A percentile compares a stretch with the other conserved stretches of the same genome.
Evolutionary conservation across 35 echinoderm and acorn worm species (phyloP).

Genomic region (Ptychodera flava): DNA sequence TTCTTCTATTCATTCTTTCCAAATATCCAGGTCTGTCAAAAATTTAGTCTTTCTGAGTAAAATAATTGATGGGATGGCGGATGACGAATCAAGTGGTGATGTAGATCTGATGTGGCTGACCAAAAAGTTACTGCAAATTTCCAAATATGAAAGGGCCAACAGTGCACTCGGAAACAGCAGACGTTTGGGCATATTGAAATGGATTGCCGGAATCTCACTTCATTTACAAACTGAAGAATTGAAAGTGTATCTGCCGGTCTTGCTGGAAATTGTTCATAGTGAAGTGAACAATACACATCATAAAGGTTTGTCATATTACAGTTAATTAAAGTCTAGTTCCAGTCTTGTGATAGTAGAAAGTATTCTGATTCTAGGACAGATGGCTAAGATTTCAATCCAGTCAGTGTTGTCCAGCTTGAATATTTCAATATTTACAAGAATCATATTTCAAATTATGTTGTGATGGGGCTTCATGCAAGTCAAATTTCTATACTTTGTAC

Average conservation of each 20-base stretch:
- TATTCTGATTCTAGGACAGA: too few species aligned
- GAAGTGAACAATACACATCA: slow-evolving; percentile 41
- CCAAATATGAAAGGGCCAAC: slow-evolving; percentile 52
- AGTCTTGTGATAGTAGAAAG: too few species aligned
- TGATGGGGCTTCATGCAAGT: too few species aligned
- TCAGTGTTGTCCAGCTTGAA: too few species aligned
- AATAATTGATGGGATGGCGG: slow-evolving; percentile 37
- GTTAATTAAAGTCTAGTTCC: too few species aligned
- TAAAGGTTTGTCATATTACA: not conserved
- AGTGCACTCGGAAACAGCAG: slow-evolving; percentile 34
- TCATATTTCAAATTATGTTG: too few species aligned
- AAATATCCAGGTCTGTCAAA: slow-evolving; percentile 76
- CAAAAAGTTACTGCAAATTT: slow-evolving; percentile 64
- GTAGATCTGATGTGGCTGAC: slow-evolving; percentile 55
- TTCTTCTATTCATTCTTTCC: not conserved
- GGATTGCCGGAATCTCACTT: slow-evolving; percentile 68
- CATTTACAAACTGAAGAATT: slow-evolving; percentile 49
- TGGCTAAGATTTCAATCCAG: too few species aligned
- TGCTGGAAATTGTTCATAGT: slow-evolving; percentile 48
- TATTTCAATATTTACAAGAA: too few species aligned
- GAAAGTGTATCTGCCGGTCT: slow-evolving; percentile 30
- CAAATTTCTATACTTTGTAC: too few species aligned
- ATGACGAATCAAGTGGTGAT: not conserved
- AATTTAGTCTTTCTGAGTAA: slow-evolving; percentile 85
- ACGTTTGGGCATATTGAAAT: slow-evolving; percentile 67